phyloP scores from a whole-genome alignment of 2,797 vertebrate species.

The Phrynocephalus guinanensis region DNA sequence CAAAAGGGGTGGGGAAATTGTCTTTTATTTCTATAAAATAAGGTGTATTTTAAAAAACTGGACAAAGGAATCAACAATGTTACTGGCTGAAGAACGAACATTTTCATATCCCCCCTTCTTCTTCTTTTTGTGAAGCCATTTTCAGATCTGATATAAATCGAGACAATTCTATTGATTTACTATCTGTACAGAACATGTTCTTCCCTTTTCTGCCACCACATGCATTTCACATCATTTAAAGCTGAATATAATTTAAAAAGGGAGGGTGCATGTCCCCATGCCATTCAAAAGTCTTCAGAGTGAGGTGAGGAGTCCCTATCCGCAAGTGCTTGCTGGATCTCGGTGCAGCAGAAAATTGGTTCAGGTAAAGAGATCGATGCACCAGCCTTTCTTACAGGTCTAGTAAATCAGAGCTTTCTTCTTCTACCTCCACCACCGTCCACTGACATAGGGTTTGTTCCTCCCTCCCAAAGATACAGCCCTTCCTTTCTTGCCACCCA shows the following conservation, averaged over 20 bases:
- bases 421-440: not conserved
- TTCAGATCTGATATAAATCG: not conserved
- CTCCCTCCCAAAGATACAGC: too few relatives aligned
- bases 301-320: not conserved
- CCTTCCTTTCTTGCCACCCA: not conserved
- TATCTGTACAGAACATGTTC: not conserved
- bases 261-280: not conserved
- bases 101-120: not conserved
- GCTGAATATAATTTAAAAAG: not conserved
- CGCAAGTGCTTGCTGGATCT: not conserved
- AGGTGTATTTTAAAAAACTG: not conserved
- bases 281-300: not conserved
- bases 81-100: not conserved
- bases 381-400: not conserved
- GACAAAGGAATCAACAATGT: not conserved
- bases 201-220: not conserved
- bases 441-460: too few relatives aligned
- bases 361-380: not conserved
- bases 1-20: not conserved
- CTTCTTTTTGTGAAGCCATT: not conserved
- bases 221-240: not conserved
- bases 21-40: not conserved
- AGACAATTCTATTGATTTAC: not conserved
- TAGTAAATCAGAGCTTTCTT: not conserved
- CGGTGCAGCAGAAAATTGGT: not conserved